Evolutionary conservation across 2,888 invertebrate species (phyloP), one percentile per base, ranked within the genome.

Genomic region (Apodemia zela): DNA sequence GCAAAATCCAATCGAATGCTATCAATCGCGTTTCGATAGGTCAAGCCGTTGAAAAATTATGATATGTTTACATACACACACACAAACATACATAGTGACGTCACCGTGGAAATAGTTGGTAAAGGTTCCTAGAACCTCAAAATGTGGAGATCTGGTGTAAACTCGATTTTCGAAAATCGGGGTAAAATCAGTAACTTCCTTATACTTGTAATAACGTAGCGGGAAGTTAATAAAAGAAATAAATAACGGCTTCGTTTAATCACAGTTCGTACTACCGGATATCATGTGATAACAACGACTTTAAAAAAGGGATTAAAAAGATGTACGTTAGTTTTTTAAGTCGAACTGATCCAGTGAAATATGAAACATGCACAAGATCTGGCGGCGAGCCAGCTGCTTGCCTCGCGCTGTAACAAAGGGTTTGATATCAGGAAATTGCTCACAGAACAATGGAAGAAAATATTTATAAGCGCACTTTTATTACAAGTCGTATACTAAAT

Each of bases 261-360:
- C 17, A 3, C 51, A 11, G 21, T 51, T 11, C 51, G 11, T 3
- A 21, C 18, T 11, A 51, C 51, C 51, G 51, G 21, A 51, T 15
- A 25, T 25, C 25, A 57, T 25, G 29, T 29, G 47, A 62, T 42
- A 62, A 47, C 59, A 63, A 62, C 59, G 59, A 15, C 47, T 63
- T 35, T 11, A 62, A 65, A 61, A 64, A 58, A 63, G 57, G 59
- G 64, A 65, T 67, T 69, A 69, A 78, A 75, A 72, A 78, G 77
- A 76, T 69, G 72, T 75, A 78, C 75, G 79, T 81, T 74, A 75
- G 73, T 77, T 77, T 81, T 63, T 82, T 83, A 81, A 81, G 78
- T 82, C 76, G 76, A 76, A 80, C 82, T 87, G 87, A 87, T 86
- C 81, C 80, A 82, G 84, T 84, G 83, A 87, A 85, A 88, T 88